Percentiles rank a stretch among this genome's conserved stretches.
Evolutionary conservation across 2,113 vertebrate genomes (phyloP).

Genomic region (Sisor rabdophorus): DNA sequence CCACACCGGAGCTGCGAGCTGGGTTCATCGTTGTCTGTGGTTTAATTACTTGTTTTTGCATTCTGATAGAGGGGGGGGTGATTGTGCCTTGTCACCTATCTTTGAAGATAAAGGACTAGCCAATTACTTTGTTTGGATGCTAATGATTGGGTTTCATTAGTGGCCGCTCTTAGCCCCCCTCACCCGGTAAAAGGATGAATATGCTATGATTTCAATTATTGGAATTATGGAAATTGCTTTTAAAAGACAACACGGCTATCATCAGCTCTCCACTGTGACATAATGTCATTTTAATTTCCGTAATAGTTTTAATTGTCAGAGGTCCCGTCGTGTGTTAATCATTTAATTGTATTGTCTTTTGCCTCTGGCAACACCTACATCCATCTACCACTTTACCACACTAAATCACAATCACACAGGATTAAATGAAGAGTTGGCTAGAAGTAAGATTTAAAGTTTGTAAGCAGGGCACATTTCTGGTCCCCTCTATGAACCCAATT

Average conservation of each 20-base stretch:
- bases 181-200: slow-evolving; percentile 99
- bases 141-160: slow-evolving; percentile 99
- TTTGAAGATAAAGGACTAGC: slow-evolving; percentile 88
- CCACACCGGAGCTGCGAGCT: slow-evolving; percentile 83
- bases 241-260: slow-evolving; percentile 96
- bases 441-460: slow-evolving; percentile 58
- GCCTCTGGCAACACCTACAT: slow-evolving; percentile 68
- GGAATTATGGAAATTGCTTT: slow-evolving; percentile 99
- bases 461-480: slow-evolving; percentile 5
- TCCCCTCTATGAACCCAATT: slow-evolving; percentile 27
- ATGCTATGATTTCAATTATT: slow-evolving; percentile 99
- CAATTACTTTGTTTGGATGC: slow-evolving; percentile 99
- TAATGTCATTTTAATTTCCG: slow-evolving; percentile 98
- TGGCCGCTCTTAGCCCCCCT: slow-evolving; percentile 98
- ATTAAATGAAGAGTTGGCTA: slow-evolving; percentile 78
- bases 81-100: slow-evolving; percentile 99
- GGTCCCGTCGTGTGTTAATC: slow-evolving; percentile 81
- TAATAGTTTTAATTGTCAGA: slow-evolving; percentile 80
- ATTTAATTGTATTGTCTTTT: slow-evolving; percentile 99
- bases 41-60: slow-evolving; percentile 99
- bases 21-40: slow-evolving; percentile 92
- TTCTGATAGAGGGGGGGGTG: slow-evolving; percentile 91
- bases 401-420: slow-evolving; percentile 85
- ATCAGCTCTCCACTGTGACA: slow-evolving; percentile 98
- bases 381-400: slow-evolving; percentile 77